Evolutionary conservation across 2,797 vertebrate species (phyloP).

Genomic region (Carduelis carduelis): DNA sequence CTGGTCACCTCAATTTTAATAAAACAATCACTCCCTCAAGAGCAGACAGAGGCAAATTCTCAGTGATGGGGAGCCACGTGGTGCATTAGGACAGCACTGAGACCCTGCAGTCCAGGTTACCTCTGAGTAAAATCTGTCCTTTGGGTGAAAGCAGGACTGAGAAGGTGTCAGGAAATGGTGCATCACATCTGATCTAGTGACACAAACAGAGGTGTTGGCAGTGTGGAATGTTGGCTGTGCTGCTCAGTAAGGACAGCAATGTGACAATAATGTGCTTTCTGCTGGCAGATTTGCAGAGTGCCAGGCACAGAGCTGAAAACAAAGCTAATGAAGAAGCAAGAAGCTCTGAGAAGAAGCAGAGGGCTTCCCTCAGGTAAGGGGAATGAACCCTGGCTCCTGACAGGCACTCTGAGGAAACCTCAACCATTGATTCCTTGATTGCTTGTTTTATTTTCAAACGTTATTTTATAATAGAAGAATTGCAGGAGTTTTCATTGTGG

Average conservation of each 20-base stretch:
- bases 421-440: background rate
- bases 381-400: background rate
- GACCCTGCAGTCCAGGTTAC: background rate
- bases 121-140: background rate
- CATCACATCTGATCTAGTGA: background rate
- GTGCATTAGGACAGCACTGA: background rate
- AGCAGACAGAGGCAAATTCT: background rate
- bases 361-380: constrained; percentile 86
- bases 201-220: background rate
- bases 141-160: background rate
- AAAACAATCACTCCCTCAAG: background rate
- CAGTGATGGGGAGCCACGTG: background rate
- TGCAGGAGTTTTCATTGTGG: background rate
- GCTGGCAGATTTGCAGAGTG: constrained; percentile 83
- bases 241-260: background rate
- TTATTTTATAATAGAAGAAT: background rate
- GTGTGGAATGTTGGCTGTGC: background rate
- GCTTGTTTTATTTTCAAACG: background rate
- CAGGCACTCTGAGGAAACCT: background rate
- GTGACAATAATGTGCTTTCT: background rate
- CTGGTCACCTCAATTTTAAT: background rate
- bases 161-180: background rate
- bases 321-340: constrained; percentile 89
- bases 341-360: constrained; percentile 89
- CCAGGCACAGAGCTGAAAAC: constrained; percentile 86